A percentile compares a stretch with the other conserved stretches of the same genome.
Conservation (phyloP, 2,113 vertebrate species). For the Eubucco bourcierii region DNA sequence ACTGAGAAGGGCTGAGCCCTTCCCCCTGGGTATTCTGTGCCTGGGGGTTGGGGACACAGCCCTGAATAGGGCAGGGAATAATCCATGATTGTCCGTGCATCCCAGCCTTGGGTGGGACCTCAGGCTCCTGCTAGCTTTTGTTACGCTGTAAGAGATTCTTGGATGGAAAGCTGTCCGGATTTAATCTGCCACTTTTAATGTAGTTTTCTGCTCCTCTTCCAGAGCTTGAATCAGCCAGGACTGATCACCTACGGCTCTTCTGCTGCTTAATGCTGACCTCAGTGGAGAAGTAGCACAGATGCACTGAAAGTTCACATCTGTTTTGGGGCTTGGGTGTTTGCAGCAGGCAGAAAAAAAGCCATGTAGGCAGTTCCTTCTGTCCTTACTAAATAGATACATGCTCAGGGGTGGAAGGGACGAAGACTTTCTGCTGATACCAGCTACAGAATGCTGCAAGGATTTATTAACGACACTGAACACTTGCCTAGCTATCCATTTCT, state of each 20-base stretch:
- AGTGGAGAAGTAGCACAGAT: background rate
- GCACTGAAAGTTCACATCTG: background rate
- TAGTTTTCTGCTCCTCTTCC: background rate
- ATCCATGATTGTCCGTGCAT: background rate
- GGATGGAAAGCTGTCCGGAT: background rate
- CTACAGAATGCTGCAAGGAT: background rate
- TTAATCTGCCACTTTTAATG: slow-evolving; percentile 3
- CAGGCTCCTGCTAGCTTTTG: slow-evolving; percentile 6
- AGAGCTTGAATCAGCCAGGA: background rate
- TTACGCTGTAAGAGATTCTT: background rate
- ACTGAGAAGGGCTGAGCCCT: slow-evolving; percentile 41
- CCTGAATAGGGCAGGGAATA: slow-evolving; percentile 5
- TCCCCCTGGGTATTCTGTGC: background rate
- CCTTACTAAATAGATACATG: background rate
- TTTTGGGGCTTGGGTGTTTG: background rate
- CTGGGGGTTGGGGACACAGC: background rate
- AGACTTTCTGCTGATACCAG: slow-evolving; percentile 23
- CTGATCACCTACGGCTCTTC: background rate
- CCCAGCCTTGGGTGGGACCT: background rate
- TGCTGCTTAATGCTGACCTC: background rate
- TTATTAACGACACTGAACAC: background rate
- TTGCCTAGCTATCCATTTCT: background rate
- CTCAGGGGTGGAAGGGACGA: background rate
- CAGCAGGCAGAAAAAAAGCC: background rate
- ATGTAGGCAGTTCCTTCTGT: slow-evolving; percentile 22